Evolutionary conservation across 2,888 invertebrate species (phyloP).

Genomic region (Epiblema foenella): DNA sequence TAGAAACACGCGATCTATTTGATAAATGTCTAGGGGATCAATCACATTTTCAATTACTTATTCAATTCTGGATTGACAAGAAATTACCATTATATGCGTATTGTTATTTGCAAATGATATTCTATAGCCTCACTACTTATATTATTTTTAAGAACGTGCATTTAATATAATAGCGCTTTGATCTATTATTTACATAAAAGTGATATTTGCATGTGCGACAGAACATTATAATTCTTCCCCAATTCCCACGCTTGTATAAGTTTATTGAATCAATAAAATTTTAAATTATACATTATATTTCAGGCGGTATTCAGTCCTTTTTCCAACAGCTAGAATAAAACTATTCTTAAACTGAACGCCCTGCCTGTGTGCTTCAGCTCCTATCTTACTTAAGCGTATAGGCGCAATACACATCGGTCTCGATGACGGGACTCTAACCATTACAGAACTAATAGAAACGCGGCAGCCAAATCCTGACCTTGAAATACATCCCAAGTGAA

Average conservation of each 20-base stretch:
- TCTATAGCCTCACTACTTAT: no score
- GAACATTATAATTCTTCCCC: neutral
- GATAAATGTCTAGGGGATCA: neutral
- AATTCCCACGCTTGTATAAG: neutral
- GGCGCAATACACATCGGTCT: no score
- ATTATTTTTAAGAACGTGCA: neutral
- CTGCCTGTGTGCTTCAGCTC: no score
- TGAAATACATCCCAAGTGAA: no score
- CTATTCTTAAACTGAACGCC: no score
- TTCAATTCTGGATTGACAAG: no score
- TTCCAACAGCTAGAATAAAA: no score
- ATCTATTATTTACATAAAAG: neutral
- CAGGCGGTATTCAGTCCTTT: no score
- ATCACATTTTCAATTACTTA: neutral
- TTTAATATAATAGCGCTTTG: neutral
- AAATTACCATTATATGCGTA: neutral
- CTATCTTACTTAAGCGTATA: no score
- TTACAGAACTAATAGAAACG: no score
- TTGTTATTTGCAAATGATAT: neutral
- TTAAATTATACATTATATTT: neutral
- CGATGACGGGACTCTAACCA: no score
- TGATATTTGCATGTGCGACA: neutral
- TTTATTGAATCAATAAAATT: neutral
- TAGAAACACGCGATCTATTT: constrained; percentile 19
- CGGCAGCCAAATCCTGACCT: no score